Percentiles rank a stretch among this genome's conserved stretches.
These are phyloP conservation scores for Sitta europaea DNA, from an alignment of 2,113 vertebrate species.

Conservation along the genomic window DNA sequence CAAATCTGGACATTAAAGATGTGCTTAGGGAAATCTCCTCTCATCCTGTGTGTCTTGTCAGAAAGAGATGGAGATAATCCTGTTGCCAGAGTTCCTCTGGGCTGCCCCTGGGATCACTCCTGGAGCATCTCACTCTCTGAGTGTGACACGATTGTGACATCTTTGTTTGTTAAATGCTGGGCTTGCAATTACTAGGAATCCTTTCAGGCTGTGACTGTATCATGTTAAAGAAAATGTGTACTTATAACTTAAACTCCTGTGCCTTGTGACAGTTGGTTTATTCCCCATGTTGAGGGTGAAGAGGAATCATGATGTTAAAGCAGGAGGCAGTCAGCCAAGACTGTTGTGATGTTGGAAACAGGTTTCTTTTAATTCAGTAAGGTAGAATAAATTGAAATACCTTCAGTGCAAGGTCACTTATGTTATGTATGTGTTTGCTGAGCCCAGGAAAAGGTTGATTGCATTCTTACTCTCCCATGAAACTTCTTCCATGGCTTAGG, in stretches of 20 bases:
- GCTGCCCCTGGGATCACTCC: background rate
- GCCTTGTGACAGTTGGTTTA: background rate
- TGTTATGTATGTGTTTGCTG: background rate
- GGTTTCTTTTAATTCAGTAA: background rate
- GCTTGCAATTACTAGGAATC: slow-evolving; percentile 13
- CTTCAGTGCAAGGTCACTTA: background rate
- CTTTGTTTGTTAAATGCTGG: slow-evolving; percentile 23
- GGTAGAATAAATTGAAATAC: background rate
- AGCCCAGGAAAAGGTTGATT: background rate
- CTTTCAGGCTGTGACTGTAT: background rate
- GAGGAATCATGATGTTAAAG: background rate
- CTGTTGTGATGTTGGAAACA: background rate
- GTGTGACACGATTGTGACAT: background rate
- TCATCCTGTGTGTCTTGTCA: background rate
- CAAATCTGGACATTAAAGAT: slow-evolving; percentile 1
- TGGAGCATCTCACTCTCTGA: background rate
- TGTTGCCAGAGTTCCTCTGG: slow-evolving; percentile 1
- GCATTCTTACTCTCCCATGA: background rate
- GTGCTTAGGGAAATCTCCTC: slow-evolving; percentile 8
- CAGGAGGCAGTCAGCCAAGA: background rate
- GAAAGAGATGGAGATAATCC: slow-evolving; percentile 25
- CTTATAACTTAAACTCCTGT: background rate
- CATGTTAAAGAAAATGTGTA: background rate
- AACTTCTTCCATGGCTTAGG: background rate
- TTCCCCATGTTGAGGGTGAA: background rate